phyloP scores from a whole-genome alignment of 2,888 invertebrate species.

The Agrochola lota region DNA sequence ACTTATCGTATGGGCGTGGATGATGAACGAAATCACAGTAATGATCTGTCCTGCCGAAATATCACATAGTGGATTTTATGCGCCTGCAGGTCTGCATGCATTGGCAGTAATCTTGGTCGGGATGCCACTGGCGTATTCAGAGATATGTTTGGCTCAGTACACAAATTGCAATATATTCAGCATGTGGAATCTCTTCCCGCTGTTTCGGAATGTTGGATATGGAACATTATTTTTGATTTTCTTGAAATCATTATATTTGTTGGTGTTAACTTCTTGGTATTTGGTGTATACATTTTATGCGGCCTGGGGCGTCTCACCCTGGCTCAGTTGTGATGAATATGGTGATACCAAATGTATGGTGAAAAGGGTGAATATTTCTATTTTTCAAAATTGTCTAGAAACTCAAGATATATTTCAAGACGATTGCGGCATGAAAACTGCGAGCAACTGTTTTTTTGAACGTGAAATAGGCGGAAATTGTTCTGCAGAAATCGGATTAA shows the following conservation, averaged over 20 bases:
- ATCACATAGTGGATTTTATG: slow-evolving; percentile 80
- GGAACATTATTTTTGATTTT: slow-evolving; percentile 77
- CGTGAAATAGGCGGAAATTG: slow-evolving; percentile 80
- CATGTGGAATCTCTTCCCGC: slow-evolving; percentile 84
- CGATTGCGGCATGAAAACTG: slow-evolving; percentile 85
- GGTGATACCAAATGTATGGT: slow-evolving; percentile 82
- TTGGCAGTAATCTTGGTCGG: slow-evolving; percentile 79
- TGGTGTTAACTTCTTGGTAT: slow-evolving; percentile 82
- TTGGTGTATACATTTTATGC: slow-evolving; percentile 81
- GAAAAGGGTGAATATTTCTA: slow-evolving; percentile 81
- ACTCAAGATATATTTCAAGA: slow-evolving; percentile 78
- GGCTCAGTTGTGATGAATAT: slow-evolving; percentile 82
- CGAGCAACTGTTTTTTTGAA: slow-evolving; percentile 82
- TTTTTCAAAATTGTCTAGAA: slow-evolving; percentile 85
- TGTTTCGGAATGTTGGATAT: slow-evolving; percentile 81
- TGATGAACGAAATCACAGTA: slow-evolving; percentile 82
- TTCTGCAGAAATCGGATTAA: slow-evolving; percentile 64
- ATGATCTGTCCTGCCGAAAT: slow-evolving; percentile 76
- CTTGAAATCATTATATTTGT: slow-evolving; percentile 78
- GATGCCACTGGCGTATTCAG: slow-evolving; percentile 85
- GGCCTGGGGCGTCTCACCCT: slow-evolving; percentile 81
- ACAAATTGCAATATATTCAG: slow-evolving; percentile 80
- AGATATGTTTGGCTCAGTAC: slow-evolving; percentile 85
- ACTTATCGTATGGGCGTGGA: slow-evolving; percentile 82
- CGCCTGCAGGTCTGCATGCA: slow-evolving; percentile 73